Base-by-base conservation (phyloP, 2,888 invertebrate species). In the Margaritifera margaritifera region DNA sequence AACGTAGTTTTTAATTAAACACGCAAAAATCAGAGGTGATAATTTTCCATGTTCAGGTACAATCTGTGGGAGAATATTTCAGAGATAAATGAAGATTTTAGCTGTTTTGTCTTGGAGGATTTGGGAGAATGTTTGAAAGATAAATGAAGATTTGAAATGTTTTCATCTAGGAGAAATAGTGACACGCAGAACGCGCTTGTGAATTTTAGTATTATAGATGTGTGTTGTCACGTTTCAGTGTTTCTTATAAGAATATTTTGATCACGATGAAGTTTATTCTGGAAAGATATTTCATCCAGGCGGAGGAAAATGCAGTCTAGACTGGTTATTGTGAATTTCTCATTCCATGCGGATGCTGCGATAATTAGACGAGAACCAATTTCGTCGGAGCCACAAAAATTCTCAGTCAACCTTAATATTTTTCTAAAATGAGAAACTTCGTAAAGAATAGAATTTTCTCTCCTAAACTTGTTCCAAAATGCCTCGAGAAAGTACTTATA, bases 401-500 rank as follows among this genome's bases (percentile, higher is more conserved):
- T 51, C 15, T 64, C 60, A 1, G 72, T 71, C 59, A 68, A 64
- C 24, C 60, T 59, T n/a, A 76, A 53, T 27, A 79, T 60, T 15
- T 50, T 25, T 68, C 65, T 73, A 64, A 78, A 83, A 57, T 72
- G 53, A 15, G 55, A 15, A 19, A 75, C 65, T 64, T 83, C 83
- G 24, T 69, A 62, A 18, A 65, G 57, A n/a, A 83, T 64, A 19
- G 67, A 62, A 11, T 25, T 27, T 20, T 75, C 73, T 58, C 66
- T 57, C 51, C 68, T 56, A 6, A 87, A 60, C 31, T 68, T 71
- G 4, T 64, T 31, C 71, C 78, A 73, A 55, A 87, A 80, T 27
- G 72, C 80, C n/a, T 62, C 42, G 42, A 75, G 74, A 67, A 85
- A 87, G 65, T 77, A 73, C 20, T 81, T 72, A 67, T 87, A 87